Conservation (phyloP, 2,797 vertebrate species). For the Premnoplex brunnescens region DNA sequence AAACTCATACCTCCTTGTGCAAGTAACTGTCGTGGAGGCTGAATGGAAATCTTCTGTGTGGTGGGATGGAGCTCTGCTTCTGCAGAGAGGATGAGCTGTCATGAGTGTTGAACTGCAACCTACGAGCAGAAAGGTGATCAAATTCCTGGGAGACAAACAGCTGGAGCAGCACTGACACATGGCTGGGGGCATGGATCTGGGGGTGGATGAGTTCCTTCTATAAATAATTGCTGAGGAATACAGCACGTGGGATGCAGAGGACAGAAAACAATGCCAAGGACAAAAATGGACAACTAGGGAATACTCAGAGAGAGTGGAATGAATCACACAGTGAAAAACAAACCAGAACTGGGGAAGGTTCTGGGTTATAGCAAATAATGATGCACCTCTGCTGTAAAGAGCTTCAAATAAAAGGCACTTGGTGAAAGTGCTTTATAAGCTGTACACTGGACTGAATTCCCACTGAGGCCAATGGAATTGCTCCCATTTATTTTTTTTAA, state of each 20-base stretch:
- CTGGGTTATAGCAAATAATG: slow-evolving; percentile 11
- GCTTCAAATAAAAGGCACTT: neutral
- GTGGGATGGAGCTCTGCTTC: neutral
- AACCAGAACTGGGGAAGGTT: neutral
- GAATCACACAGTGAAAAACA: slow-evolving; percentile 27
- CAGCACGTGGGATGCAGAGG: neutral
- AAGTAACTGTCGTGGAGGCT: neutral
- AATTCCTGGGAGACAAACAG: slow-evolving; percentile 10
- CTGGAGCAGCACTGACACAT: neutral
- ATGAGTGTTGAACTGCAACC: neutral
- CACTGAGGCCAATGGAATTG: neutral
- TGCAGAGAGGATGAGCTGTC: neutral
- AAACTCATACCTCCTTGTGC: neutral
- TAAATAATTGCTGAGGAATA: slow-evolving; percentile 34
- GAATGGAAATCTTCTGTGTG: neutral
- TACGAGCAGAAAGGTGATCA: neutral
- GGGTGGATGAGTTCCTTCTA: neutral
- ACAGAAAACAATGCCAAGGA: slow-evolving; percentile 21
- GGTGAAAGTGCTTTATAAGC: slow-evolving; percentile 1
- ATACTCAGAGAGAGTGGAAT: neutral
- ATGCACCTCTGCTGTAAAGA: neutral
- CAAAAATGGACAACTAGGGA: neutral
- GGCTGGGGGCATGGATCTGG: neutral
- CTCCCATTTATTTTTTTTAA: slow-evolving; percentile 32
- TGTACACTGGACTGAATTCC: neutral